phyloP scores from a whole-genome alignment of 2,797 vertebrate species.

The Rhabdomys pumilio region DNA sequence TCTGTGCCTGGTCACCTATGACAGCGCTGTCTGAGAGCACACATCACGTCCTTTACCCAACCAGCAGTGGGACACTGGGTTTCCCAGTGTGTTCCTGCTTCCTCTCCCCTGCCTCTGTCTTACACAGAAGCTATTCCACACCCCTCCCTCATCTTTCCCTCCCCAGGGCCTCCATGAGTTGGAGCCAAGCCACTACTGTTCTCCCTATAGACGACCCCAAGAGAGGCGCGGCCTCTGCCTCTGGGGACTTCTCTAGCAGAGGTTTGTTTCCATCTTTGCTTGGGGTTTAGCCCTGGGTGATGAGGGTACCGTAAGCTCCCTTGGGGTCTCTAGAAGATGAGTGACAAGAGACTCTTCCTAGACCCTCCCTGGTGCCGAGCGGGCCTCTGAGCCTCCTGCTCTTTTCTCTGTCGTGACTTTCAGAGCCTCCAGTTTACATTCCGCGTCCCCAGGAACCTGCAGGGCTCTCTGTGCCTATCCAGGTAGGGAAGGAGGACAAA shows the following conservation, averaged over 20 bases:
- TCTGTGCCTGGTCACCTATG: not conserved
- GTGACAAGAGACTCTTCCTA: not conserved
- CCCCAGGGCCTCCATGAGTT: conserved; percentile 55
- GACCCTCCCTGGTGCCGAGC: not conserved
- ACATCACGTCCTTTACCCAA: not conserved
- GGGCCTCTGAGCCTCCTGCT: not conserved
- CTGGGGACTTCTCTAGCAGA: not conserved
- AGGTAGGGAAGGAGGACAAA: conserved; percentile 69
- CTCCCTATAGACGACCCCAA: conserved; percentile 28
- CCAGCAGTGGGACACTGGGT: not conserved
- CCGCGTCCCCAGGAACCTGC: conserved; percentile 52
- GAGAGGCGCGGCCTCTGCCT: not conserved
- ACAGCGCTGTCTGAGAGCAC: not conserved
- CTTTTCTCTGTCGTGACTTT: conserved; percentile 71
- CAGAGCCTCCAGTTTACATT: conserved; percentile 55
- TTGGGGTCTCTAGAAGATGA: not conserved
- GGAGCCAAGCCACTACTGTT: not conserved
- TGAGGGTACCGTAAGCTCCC: not conserved
- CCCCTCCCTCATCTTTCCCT: not conserved
- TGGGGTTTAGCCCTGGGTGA: not conserved
- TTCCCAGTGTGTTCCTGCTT: not conserved
- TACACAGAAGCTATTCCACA: not conserved
- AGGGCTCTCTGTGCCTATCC: not conserved
- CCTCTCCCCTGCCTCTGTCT: too few relatives aligned
- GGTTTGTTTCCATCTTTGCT: conserved; percentile 71